These are phyloP conservation scores for Lampris megalopsis DNA, from an alignment of 2,113 vertebrate genomes.

Conservation along the genomic window DNA sequence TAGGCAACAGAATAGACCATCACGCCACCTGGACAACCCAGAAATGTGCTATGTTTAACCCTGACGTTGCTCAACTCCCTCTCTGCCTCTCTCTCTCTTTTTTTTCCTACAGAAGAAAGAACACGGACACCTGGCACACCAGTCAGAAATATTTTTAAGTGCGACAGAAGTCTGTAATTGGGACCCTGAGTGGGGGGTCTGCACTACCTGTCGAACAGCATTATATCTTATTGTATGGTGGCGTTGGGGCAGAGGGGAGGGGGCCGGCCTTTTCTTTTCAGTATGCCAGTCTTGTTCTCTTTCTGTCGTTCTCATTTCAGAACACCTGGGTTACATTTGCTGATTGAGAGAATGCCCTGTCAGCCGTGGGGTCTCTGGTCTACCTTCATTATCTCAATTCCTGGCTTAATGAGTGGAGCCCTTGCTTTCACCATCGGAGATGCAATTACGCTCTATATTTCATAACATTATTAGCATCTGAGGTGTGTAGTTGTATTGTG, in stretches of 20 bases:
- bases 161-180: constrained; percentile 58
- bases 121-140: constrained; percentile 48
- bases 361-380: constrained; percentile 28
- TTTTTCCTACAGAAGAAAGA: constrained; percentile 21
- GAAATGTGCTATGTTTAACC: constrained; percentile 55
- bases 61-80: constrained; percentile 44
- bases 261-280: constrained; percentile 16
- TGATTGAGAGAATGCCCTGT: constrained; percentile 39
- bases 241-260: constrained; percentile 6
- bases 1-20: too few species aligned
- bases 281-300: constrained; percentile 22
- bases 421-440: constrained; percentile 42
- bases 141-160: constrained; percentile 31
- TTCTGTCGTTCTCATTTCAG: constrained; percentile 7
- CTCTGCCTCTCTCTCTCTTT: constrained; percentile 3
- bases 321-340: constrained; percentile 34
- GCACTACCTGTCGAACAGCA: constrained; percentile 57
- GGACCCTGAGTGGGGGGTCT: constrained; percentile 49
- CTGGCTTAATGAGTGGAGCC: constrained; percentile 40
- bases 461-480: constrained; percentile 34
- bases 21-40: not conserved
- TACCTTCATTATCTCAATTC: constrained; percentile 46
- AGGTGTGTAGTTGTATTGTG: constrained; percentile 27
- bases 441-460: constrained; percentile 46
- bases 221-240: constrained; percentile 31